phyloP scores from a whole-genome alignment of 2,888 invertebrate genomes.

The Papilio elwesi region DNA sequence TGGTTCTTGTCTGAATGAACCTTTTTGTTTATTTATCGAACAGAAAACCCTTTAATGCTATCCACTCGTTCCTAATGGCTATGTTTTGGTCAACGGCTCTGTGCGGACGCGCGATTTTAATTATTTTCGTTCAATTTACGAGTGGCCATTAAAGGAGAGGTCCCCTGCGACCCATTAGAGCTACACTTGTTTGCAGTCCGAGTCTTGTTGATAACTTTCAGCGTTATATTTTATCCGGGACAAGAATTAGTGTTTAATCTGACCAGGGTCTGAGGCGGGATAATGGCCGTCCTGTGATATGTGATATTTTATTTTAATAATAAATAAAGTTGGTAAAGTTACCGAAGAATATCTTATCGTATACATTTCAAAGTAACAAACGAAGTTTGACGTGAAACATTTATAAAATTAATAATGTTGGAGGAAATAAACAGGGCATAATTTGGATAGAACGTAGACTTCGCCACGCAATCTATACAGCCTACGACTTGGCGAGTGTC shows the following conservation, averaged over 20 bases:
- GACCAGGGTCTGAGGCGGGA: slow-evolving; percentile 53
- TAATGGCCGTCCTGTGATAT: slow-evolving; percentile 59
- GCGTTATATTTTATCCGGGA: slow-evolving; percentile 73
- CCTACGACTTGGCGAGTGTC: not conserved
- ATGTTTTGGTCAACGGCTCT: slow-evolving; percentile 74
- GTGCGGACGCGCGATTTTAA: slow-evolving; percentile 79
- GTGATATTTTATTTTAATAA: slow-evolving; percentile 55
- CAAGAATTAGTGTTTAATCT: slow-evolving; percentile 74
- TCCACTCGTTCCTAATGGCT: slow-evolving; percentile 72
- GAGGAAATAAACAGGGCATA: too few species aligned
- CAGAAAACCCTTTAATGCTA: slow-evolving; percentile 73
- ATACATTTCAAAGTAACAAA: slow-evolving; percentile 26
- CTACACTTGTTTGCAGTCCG: slow-evolving; percentile 65
- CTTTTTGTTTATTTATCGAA: slow-evolving; percentile 76
- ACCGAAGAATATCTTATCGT: slow-evolving; percentile 30
- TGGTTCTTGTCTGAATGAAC: slow-evolving; percentile 48
- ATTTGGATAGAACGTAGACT: not conserved
- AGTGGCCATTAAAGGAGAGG: slow-evolving; percentile 80
- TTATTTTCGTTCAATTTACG: slow-evolving; percentile 84
- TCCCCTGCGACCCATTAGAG: slow-evolving; percentile 78
- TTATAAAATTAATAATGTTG: too few species aligned
- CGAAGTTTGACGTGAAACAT: not conserved
- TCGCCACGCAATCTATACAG: not conserved
- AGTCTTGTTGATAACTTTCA: slow-evolving; percentile 81
- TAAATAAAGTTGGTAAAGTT: slow-evolving; percentile 48